phyloP scores from a whole-genome alignment of 2,888 invertebrate genomes.

The Cephonodes hylas region DNA sequence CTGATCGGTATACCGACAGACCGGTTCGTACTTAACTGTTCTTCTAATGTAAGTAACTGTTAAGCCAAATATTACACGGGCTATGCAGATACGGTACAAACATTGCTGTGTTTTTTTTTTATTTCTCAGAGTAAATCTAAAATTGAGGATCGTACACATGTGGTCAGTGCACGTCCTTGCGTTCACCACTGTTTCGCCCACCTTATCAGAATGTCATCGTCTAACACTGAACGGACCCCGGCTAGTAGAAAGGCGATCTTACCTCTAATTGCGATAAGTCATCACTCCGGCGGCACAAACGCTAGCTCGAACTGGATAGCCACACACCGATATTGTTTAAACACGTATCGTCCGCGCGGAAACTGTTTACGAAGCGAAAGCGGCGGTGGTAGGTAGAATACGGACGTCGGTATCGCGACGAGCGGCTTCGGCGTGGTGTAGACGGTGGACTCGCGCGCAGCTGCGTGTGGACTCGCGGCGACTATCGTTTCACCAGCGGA shows the following conservation, averaged over 20 bases:
- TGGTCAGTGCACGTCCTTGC: constrained; percentile 66
- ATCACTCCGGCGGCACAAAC: constrained; percentile 51
- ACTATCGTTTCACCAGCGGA: constrained; percentile 63
- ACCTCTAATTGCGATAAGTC: constrained; percentile 63
- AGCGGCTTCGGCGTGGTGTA: constrained; percentile 44
- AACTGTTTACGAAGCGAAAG: constrained; percentile 74
- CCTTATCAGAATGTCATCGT: constrained; percentile 74
- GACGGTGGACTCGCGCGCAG: constrained; percentile 70
- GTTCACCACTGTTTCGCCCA: constrained; percentile 60
- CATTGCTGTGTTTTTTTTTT: not conserved
- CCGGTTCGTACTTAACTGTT: constrained; percentile 30
- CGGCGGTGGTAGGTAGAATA: constrained; percentile 49
- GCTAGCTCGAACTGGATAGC: constrained; percentile 33
- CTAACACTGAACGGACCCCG: constrained; percentile 49
- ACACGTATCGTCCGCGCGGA: constrained; percentile 55
- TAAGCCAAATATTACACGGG: constrained; percentile 20
- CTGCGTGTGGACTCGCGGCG: constrained; percentile 62
- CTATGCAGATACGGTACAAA: not conserved
- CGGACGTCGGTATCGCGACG: constrained; percentile 57
- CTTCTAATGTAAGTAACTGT: constrained; percentile 32
- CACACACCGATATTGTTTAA: constrained; percentile 47
- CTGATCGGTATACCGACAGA: constrained; percentile 35
- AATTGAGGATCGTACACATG: constrained; percentile 20
- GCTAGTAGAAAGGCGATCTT: constrained; percentile 59
- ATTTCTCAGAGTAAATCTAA: not conserved